Percentiles rank a stretch among this genome's conserved stretches.
Conservation (phyloP, 2,113 vertebrate species). For the Merops nubicus region DNA sequence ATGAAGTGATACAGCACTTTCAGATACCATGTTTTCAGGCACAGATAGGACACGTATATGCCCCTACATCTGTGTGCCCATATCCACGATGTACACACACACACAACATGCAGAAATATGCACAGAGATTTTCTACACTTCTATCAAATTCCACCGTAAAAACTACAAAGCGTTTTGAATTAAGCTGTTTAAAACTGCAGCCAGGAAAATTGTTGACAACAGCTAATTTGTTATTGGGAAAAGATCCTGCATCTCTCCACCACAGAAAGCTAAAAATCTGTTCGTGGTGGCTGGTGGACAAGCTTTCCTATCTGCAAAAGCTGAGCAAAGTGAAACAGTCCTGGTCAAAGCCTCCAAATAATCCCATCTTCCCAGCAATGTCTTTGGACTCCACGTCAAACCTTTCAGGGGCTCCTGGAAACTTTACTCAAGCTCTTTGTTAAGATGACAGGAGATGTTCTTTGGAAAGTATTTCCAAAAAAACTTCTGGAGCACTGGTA, state of each 20-base stretch:
- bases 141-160: not conserved
- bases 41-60: not conserved
- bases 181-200: not conserved
- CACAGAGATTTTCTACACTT: not conserved
- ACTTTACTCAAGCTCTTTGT: conserved; percentile 14
- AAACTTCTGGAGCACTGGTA: conserved; percentile 32
- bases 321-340: not conserved
- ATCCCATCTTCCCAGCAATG: not conserved
- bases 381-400: not conserved
- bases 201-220: conserved; percentile 30
- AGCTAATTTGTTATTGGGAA: conserved; percentile 2
- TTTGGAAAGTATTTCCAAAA: conserved; percentile 51
- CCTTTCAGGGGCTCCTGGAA: conserved; percentile 12
- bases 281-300: not conserved
- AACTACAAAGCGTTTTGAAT: not conserved
- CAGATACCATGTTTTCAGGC: not conserved
- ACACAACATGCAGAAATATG: fast-evolving
- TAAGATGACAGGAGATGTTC: conserved; percentile 12
- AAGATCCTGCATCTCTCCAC: not conserved
- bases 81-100: not conserved
- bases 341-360: conserved; percentile 4
- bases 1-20: not conserved
- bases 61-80: not conserved
- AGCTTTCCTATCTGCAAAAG: not conserved
- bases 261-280: conserved; percentile 14